Evolutionary conservation across 2,113 vertebrate species (phyloP).

Genomic region (Tragelaphus buxtoni): DNA sequence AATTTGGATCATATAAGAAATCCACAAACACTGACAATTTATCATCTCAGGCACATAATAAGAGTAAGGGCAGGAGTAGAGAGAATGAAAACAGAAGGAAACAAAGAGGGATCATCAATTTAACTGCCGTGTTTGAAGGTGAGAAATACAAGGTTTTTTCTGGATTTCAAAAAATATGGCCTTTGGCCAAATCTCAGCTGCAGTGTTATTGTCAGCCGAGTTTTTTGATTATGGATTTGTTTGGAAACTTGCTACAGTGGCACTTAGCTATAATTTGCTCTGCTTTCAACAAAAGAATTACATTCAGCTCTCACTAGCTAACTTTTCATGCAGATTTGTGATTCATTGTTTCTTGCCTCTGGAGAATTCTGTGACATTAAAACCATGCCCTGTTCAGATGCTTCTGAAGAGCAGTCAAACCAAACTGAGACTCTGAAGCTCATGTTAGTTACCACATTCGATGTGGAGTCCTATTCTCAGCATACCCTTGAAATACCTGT

Average conservation of each 20-base stretch:
- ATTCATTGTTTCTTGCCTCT: slow-evolving; percentile 38
- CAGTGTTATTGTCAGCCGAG: not conserved
- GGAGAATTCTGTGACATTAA: slow-evolving; percentile 54
- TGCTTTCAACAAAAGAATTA: slow-evolving; percentile 49
- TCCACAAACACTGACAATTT: slow-evolving; percentile 49
- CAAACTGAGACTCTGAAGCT: not conserved
- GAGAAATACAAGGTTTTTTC: slow-evolving; percentile 45
- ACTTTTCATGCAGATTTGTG: slow-evolving; percentile 53
- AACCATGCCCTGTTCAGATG: not conserved
- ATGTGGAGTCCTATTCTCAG: slow-evolving; percentile 1
- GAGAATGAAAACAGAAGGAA: slow-evolving; percentile 60
- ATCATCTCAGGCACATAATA: slow-evolving; percentile 58
- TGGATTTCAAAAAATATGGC: slow-evolving; percentile 13
- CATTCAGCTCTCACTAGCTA: not conserved
- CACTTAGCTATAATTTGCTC: slow-evolving; percentile 31
- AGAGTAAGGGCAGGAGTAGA: not conserved
- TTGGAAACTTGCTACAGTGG: slow-evolving; percentile 36
- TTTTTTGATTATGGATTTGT: slow-evolving; percentile 15
- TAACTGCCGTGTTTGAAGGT: slow-evolving; percentile 43
- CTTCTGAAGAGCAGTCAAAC: not conserved
- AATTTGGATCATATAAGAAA: slow-evolving; percentile 47
- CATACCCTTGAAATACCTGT: not conserved
- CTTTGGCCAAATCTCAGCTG: slow-evolving; percentile 20
- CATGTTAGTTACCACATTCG: not conserved
- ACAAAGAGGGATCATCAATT: slow-evolving; percentile 71